Evolutionary conservation across 2,797 vertebrate genomes (phyloP).

Genomic region (Holocentrus rufus): DNA sequence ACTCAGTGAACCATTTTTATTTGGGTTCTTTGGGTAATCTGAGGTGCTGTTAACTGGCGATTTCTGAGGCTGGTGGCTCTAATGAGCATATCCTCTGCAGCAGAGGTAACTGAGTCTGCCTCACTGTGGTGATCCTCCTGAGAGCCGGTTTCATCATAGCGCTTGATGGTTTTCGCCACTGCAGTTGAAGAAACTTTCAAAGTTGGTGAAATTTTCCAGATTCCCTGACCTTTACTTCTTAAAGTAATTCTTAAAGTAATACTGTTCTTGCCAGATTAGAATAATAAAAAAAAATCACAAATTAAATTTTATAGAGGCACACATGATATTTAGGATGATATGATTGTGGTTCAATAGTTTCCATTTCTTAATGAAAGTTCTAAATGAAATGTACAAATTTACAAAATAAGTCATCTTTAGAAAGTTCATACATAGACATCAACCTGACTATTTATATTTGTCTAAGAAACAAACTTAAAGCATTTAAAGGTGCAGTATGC

Average conservation of each 20-base stretch:
- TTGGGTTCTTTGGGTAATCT: too few species aligned
- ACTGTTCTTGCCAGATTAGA: conserved; percentile 23
- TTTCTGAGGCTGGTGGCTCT: too few species aligned
- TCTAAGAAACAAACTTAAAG: too few species aligned
- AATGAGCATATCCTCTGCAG: neutral
- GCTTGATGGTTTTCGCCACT: conserved; percentile 24
- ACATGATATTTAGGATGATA: too few species aligned
- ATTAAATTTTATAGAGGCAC: conserved; percentile 8
- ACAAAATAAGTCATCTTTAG: too few species aligned
- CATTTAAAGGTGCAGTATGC: too few species aligned
- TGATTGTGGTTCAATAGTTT: neutral
- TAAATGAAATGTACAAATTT: too few species aligned
- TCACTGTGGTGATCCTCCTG: conserved; percentile 11
- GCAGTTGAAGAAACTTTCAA: conserved; percentile 20
- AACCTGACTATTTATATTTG: neutral
- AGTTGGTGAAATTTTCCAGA: conserved; percentile 33
- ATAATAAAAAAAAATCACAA: conserved; percentile 18
- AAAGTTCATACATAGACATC: neutral
- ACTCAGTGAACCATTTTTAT: too few species aligned
- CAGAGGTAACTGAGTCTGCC: conserved; percentile 14
- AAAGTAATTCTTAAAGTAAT: conserved; percentile 32
- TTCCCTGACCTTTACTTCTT: conserved; percentile 29
- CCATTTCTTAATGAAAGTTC: neutral
- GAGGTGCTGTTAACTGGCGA: too few species aligned
- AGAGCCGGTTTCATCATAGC: conserved; percentile 14